These are phyloP conservation scores for Eueremaeus valkanovi DNA, from an alignment of 2,888 invertebrate genomes.

Conservation along the genomic window DNA sequence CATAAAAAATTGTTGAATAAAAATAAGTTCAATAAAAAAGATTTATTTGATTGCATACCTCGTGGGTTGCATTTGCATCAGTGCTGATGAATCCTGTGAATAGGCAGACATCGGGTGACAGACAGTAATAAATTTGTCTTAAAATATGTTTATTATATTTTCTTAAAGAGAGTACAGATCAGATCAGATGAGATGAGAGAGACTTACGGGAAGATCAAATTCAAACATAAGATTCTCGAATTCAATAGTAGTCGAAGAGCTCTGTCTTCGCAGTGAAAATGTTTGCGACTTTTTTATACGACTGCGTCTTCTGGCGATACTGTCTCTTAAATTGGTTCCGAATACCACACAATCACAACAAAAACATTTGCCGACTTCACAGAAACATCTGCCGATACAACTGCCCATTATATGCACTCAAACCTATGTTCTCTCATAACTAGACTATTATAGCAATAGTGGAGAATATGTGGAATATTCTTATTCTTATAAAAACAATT, in stretches of 20 bases:
- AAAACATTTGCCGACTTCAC: background rate
- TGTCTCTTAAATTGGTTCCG: background rate
- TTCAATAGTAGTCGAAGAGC: constrained; percentile 15
- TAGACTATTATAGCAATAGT: background rate
- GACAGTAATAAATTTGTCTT: too few relatives aligned
- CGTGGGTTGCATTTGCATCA: too few relatives aligned
- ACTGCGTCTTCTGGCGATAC: background rate
- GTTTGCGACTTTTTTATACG: background rate
- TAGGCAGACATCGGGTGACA: too few relatives aligned
- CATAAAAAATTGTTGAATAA: too few relatives aligned
- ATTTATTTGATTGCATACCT: too few relatives aligned
- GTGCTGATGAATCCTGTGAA: too few relatives aligned
- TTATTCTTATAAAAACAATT: background rate
- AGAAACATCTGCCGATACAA: constrained; percentile 10
- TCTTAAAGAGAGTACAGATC: too few relatives aligned
- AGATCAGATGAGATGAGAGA: too few relatives aligned
- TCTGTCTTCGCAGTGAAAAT: background rate
- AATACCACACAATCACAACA: constrained; percentile 2
- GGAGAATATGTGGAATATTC: too few relatives aligned
- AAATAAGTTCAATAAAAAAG: too few relatives aligned
- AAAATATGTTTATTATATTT: too few relatives aligned
- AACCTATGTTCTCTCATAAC: background rate
- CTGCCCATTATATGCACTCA: background rate
- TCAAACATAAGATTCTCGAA: constrained; percentile 26
- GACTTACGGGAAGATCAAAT: constrained; percentile 7